phyloP scores from a whole-genome alignment of 2,797 vertebrate species.

The Rhadinocentrus ornatus region DNA sequence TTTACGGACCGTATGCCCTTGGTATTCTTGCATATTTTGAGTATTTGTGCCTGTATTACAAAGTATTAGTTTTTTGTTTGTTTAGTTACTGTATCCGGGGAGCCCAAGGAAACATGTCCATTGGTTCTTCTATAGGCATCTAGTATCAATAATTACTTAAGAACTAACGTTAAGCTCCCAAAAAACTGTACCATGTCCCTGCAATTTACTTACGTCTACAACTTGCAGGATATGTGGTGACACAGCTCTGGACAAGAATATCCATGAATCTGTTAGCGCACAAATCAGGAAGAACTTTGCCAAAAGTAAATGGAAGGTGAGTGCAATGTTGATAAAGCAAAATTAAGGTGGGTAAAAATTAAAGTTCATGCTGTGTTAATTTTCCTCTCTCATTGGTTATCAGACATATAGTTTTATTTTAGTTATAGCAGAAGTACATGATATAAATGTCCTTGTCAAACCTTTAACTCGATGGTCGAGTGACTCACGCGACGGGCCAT shows the following conservation, averaged over 20 bases:
- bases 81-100: not conserved
- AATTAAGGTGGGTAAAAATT: conserved; percentile 31
- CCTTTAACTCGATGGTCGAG: not conserved
- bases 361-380: conserved; percentile 10
- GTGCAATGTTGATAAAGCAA: conserved; percentile 52
- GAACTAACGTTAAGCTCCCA: not conserved
- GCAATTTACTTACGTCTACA: not conserved
- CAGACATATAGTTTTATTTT: conserved; percentile 9
- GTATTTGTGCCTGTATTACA: too few relatives aligned
- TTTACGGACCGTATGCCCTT: too few relatives aligned
- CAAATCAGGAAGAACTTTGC: conserved; percentile 99
- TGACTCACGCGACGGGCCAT: too few relatives aligned
- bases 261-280: conserved; percentile 97
- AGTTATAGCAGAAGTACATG: not conserved
- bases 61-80: not conserved
- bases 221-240: conserved; percentile 93
- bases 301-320: conserved; percentile 99
- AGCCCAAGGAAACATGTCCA: not conserved
- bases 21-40: too few relatives aligned
- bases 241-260: conserved; percentile 96
- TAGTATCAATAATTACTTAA: not conserved
- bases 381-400: conserved; percentile 24
- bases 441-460: not conserved
- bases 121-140: not conserved
- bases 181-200: not conserved